These are phyloP conservation scores for Phylloscopus whistleri DNA, from an alignment of 2,113 vertebrate genomes.

Conservation along the genomic window DNA sequence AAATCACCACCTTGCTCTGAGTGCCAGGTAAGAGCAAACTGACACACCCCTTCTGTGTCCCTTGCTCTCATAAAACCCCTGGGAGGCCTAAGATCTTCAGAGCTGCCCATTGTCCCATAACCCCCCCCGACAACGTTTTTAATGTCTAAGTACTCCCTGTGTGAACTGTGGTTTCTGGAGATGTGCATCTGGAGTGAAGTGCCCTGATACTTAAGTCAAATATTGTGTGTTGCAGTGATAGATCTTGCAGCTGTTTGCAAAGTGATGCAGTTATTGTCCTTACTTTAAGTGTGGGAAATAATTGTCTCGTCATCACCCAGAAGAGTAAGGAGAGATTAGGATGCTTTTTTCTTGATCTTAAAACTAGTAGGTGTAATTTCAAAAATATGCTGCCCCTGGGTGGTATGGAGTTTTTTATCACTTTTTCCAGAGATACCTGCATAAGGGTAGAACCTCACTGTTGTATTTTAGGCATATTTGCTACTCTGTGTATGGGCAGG, in stretches of 20 bases:
- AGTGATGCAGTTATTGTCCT: neutral
- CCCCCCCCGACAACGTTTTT: neutral
- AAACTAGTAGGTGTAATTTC: neutral
- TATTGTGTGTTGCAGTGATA: neutral
- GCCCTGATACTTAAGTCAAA: neutral
- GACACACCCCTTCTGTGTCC: accelerated
- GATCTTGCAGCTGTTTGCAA: neutral
- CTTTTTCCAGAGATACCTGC: neutral
- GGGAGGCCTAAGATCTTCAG: neutral
- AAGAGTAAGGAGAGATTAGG: neutral
- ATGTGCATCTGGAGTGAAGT: neutral
- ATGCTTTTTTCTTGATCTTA: neutral
- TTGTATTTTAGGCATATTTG: neutral
- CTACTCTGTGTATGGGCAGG: neutral
- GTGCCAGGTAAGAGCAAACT: neutral
- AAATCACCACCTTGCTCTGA: neutral
- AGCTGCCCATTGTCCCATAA: neutral
- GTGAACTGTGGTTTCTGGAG: neutral
- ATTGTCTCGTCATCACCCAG: neutral
- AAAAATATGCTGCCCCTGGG: neutral
- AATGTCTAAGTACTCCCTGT: neutral
- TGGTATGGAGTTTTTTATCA: neutral
- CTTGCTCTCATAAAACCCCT: neutral
- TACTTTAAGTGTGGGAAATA: neutral
- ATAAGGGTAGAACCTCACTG: neutral